Evolutionary conservation across 2,113 vertebrate species (phyloP), one percentile per base, ranked within the genome.

Genomic region (Onychostruthus taczanowskii): DNA sequence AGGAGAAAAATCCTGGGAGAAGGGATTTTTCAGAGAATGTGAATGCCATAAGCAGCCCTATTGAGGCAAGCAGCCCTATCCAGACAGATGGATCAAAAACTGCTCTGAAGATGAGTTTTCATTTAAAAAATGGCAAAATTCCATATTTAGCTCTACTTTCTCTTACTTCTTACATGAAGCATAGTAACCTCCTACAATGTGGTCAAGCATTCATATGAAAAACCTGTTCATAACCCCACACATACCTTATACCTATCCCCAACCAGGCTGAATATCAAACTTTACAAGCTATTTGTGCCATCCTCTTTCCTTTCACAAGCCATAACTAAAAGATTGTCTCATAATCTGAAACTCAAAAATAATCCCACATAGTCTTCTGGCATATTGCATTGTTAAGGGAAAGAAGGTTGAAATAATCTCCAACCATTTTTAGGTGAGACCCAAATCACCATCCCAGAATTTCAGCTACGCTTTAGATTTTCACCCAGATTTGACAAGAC

Each of bases 211-310:
- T 16, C 53, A 28, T 6, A 31, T 6, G 17, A 50, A 79, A 78
- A 70, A 28, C 7, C 3, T 56, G 17, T 50, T 61, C 37, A 75
- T 43, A n/a, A 52, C 6, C 7, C 16, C 33, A 35, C 0, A 0
- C 11, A 31, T 22, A 31, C 26, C 49, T 79, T 30, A 26, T 31
- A n/a, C 17, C 55, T 62, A 35, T 26, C 21, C 56, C 39, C 52
- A 87, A 11, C 5, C 6, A 7, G 27, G 16, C 37, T 75, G 20
- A 22, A 31, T 4, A 37, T 31, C 16, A 72, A 37, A 28, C 6
- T 66, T 83, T 2, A 61, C 11, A 35, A 35, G 6, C 22, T 22
- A 7, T 47, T 58, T 28, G 7, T 31, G 30, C 43, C 37, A 30
- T 35, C 9, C 28, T 63, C 43, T 44, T 84, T 44, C 31, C 33